A percentile compares a stretch with the other conserved stretches of the same genome.
These are phyloP conservation scores for Oxygymnocypris stewartii DNA, from an alignment of 2,113 vertebrate species.

Conservation along the genomic window DNA sequence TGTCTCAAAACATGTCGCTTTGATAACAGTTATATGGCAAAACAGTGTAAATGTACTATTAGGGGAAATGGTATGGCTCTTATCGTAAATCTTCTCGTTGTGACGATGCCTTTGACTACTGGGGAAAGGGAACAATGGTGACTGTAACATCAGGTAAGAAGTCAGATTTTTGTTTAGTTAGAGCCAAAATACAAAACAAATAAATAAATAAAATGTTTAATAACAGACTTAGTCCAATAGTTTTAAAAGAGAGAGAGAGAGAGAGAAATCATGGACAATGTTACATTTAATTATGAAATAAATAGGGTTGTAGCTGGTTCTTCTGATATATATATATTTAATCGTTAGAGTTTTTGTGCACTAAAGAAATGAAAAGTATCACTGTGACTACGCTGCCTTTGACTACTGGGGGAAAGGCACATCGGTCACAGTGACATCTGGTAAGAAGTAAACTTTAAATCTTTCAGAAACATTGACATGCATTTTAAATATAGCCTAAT, in stretches of 20 bases:
- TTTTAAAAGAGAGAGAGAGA: neutral
- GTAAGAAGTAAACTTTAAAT: neutral
- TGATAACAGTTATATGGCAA: neutral
- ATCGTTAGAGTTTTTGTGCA: neutral
- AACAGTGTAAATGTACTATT: neutral
- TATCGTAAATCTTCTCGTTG: neutral
- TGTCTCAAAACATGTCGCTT: neutral
- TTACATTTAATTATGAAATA: neutral
- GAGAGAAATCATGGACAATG: neutral
- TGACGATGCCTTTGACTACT: constrained; percentile 39
- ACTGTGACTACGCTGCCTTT: constrained; percentile 24
- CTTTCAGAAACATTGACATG: neutral
- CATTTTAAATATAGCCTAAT: neutral
- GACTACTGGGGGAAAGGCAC: constrained; percentile 47
- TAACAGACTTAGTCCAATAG: neutral
- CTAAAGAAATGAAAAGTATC: neutral
- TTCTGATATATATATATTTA: too few species aligned
- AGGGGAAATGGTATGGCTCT: neutral
- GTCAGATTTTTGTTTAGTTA: neutral
- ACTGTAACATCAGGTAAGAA: constrained; percentile 61
- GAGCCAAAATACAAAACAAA: neutral
- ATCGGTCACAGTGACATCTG: constrained; percentile 14
- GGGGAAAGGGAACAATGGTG: constrained; percentile 57
- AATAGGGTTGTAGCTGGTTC: neutral
- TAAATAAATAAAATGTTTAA: neutral